Evolutionary conservation across 2,888 invertebrate genomes (phyloP), one percentile per base, ranked within the genome.

Genomic region (Sarcophaga carnaria): DNA sequence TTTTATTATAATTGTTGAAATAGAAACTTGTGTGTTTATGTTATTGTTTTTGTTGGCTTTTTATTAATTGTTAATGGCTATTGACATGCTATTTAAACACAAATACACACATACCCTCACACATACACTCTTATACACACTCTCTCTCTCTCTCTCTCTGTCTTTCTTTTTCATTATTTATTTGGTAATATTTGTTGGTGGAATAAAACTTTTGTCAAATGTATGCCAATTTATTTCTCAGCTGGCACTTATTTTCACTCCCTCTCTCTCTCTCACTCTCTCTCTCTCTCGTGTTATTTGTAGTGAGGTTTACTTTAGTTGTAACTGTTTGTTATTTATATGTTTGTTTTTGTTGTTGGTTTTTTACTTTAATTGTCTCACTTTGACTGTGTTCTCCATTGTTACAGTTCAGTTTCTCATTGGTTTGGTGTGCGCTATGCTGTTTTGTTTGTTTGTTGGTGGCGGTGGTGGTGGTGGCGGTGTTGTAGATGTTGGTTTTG

Each of bases 1-100:
- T 74, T 59, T 37, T 75, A 66, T 70, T 78, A 27, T 27, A 78
- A 54, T 84, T 72, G 72, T 69, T n/a, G 10, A 10, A 47, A 47
- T 49, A n/a, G 47, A n/a, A 70, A 49, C 17, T 45, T 69, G 4
- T 69, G 60, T 59, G 22, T 63, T 37, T 54, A 54, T 77, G 54
- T 77, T 66, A 22, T 69, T 77, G 45, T 69, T 76, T 62, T 12
- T n/a, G 70, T 77, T 81, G 72, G 72, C 74, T 70, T 37, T 37
- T 37, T 78, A 81, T 83, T 83, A 86, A 83, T 80, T 76, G 71
- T 69, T 72, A 80, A 70, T 67, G 79, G 62, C 54, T 67, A 60
- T 62, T 70, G 80, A 20, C 66, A 60, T 62, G 75, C 74, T 49
- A 77, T 37, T 25, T 76, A 63, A 45, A 37, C 22, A 47, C 27